These are phyloP conservation scores for Silurus aristotelis DNA, from an alignment of 2,797 vertebrate genomes.

Conservation along the genomic window DNA sequence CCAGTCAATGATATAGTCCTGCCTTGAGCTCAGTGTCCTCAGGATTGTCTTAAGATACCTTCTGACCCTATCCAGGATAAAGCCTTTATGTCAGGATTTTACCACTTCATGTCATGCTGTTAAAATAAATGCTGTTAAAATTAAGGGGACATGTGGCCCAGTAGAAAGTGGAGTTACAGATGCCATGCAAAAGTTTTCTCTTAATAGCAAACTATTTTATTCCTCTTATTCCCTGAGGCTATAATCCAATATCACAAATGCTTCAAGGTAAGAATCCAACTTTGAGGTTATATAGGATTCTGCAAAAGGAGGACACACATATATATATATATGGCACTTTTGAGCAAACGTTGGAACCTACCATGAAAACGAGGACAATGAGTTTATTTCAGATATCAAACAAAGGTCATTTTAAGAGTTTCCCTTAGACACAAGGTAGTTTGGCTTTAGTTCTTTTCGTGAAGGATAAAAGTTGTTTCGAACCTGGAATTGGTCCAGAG, in stretches of 20 bases:
- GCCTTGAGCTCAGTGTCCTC: not conserved
- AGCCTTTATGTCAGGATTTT: not conserved
- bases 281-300: not conserved
- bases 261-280: not conserved
- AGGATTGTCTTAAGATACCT: not conserved
- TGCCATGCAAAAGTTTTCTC: not conserved
- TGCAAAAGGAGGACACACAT: not conserved
- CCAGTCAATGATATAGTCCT: not conserved
- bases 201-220: not conserved
- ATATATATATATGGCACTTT: not conserved
- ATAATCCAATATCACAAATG: not conserved
- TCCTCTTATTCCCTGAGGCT: not conserved
- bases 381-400: not conserved
- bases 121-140: not conserved
- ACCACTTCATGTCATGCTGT: not conserved
- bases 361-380: not conserved
- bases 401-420: not conserved
- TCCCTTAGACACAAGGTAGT: not conserved
- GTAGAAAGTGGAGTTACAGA: not conserved
- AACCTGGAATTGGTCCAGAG: not conserved
- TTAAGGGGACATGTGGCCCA: not conserved
- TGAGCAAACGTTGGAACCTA: not conserved
- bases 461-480: not conserved
- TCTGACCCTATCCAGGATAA: too few relatives aligned
- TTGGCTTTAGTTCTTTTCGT: not conserved